Conservation (phyloP, 2,113 vertebrate genomes). For the Hippoglossus stenolepis region DNA sequence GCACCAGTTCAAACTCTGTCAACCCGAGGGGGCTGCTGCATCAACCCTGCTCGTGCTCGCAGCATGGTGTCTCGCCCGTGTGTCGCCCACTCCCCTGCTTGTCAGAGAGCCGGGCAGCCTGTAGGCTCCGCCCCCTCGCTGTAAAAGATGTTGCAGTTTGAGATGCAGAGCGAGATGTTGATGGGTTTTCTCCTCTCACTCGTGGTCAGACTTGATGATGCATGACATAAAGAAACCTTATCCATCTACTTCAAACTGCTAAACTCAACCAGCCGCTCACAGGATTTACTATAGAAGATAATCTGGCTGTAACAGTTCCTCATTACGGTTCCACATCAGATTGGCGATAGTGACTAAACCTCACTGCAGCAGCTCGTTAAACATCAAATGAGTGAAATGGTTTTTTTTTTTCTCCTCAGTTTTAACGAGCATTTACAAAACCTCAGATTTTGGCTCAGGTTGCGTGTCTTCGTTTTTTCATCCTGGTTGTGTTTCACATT, state of each 20-base stretch:
- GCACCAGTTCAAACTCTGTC: conserved; percentile 42
- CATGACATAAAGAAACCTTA: conserved; percentile 7
- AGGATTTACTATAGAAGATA: not conserved
- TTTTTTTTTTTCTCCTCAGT: too few relatives aligned
- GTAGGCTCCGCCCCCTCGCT: conserved; percentile 9
- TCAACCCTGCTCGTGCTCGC: conserved; percentile 51
- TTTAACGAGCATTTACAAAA: too few relatives aligned
- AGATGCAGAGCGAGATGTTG: not conserved
- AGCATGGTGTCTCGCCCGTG: conserved; percentile 66
- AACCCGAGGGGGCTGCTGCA: conserved; percentile 53
- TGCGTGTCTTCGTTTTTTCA: not conserved
- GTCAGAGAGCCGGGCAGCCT: conserved; percentile 34
- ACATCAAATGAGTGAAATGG: too few relatives aligned
- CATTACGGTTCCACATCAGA: too few relatives aligned
- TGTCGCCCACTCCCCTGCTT: conserved; percentile 21
- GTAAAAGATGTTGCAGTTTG: conserved; percentile 29
- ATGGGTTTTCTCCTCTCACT: conserved; percentile 3
- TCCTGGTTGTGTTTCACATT: not conserved
- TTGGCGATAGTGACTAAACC: too few relatives aligned
- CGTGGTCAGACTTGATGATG: conserved; percentile 38
- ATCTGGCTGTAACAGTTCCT: not conserved
- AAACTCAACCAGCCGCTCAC: not conserved
- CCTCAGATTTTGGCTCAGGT: too few relatives aligned
- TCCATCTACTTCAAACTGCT: too few relatives aligned
- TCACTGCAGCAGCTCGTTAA: too few relatives aligned